Evolutionary conservation across 2,888 invertebrate species (phyloP).

Genomic region (Cyrtodaria siliqua): DNA sequence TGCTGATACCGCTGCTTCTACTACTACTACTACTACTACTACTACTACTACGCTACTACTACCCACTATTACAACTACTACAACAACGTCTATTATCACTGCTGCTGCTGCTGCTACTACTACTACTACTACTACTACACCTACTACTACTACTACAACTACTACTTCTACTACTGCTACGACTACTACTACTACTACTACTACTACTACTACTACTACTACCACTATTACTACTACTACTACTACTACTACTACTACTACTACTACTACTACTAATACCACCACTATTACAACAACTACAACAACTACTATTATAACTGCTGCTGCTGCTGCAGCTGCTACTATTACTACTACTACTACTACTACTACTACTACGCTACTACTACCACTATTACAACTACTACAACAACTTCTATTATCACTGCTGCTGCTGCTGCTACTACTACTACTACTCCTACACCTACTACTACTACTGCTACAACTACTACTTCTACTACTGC

Average conservation of each 20-base stretch:
- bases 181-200: slow-evolving; percentile 4
- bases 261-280: too few relatives aligned
- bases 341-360: neutral
- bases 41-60: slow-evolving; percentile 10
- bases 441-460: slow-evolving; percentile 1
- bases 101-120: slow-evolving; percentile 1
- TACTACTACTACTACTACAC: slow-evolving; percentile 3
- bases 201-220: slow-evolving; percentile 12
- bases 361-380: slow-evolving; percentile 4
- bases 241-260: neutral
- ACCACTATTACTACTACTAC: slow-evolving; percentile 6
- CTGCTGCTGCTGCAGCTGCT: neutral
- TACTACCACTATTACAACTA: slow-evolving; percentile 1
- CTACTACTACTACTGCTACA: slow-evolving; percentile 8
- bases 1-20: slow-evolving; percentile 7
- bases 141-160: slow-evolving; percentile 11
- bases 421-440: neutral
- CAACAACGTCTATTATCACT: slow-evolving; percentile 2
- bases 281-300: too few relatives aligned
- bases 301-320: neutral
- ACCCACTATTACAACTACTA: slow-evolving; percentile 1
- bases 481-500: neutral
- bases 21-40: slow-evolving; percentile 11
- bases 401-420: neutral
- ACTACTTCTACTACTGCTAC: slow-evolving; percentile 6